Conservation (phyloP, 2,888 invertebrate genomes). For the Hypomecis punctinalis region DNA sequence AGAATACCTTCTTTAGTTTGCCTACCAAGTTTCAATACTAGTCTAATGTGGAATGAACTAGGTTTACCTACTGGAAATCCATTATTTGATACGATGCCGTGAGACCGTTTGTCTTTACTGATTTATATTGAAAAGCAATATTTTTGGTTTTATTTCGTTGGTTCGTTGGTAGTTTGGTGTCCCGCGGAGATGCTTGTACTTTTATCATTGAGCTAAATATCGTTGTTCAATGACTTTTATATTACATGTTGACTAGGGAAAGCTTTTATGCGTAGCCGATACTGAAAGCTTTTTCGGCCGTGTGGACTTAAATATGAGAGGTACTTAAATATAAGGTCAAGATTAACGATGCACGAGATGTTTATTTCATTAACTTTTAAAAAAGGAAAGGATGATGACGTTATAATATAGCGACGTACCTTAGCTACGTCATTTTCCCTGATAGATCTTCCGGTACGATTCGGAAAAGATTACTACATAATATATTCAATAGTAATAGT, state of each 20-base stretch:
- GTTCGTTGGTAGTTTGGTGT: neutral
- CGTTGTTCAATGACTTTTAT: neutral
- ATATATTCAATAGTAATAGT: too few species aligned
- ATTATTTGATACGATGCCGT: conserved; percentile 9
- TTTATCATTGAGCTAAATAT: too few species aligned
- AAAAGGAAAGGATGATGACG: too few species aligned
- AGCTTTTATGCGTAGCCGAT: neutral
- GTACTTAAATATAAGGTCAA: too few species aligned
- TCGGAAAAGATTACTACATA: too few species aligned
- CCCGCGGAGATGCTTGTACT: neutral
- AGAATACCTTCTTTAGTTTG: conserved; percentile 24
- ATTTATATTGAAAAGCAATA: conserved; percentile 15
- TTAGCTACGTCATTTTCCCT: too few species aligned
- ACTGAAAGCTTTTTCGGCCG: too few species aligned
- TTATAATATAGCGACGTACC: too few species aligned
- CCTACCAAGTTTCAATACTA: conserved; percentile 18
- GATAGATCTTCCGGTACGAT: too few species aligned
- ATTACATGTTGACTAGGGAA: neutral
- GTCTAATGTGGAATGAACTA: conserved; percentile 15
- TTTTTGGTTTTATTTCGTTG: conserved; percentile 8
- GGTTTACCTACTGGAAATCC: conserved; percentile 2
- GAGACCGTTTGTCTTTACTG: neutral
- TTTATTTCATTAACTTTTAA: too few species aligned
- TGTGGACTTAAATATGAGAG: too few species aligned
- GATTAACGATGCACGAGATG: too few species aligned